Base-by-base conservation (phyloP, 2,113 vertebrate genomes). In the Mesocricetus auratus region DNA sequence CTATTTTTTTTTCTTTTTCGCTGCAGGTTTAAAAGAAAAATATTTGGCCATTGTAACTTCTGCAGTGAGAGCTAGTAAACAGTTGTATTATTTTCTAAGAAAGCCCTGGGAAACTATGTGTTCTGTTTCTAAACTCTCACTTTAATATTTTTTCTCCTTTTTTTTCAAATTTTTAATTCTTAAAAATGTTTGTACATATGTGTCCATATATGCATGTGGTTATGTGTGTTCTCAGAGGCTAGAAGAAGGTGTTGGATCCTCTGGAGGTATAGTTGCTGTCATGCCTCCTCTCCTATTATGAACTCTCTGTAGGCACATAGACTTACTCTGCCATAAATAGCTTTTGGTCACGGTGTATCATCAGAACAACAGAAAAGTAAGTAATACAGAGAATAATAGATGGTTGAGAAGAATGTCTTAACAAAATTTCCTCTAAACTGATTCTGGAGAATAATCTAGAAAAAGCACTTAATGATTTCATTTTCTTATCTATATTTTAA, bases 1-100 rank as follows among this genome's bases (percentile, higher is more conserved):
- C 96, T 97, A 97, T 95, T 96, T 91, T 98, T 95, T 96, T 91
- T 98, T 97, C 96, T 97, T 98, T 97, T 96, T 97, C 96, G 96
- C 94, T 95, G 62, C 53, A 96, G 94, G 58, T 12, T 21, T 64
- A 31, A 21, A 42, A 29, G 71, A 74, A 60, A 42, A 42, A 19
- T 74, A 56, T 87, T 71, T 87, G 45, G 33, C 36, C 53, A 17
- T 56, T 53, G 45, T 39, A 19, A 19, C 11, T 26, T 95, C 83
- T 91, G 7, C 42, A 21, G 69, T 29, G 60, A 47, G 39, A 69
- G 42, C 36, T 66, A 77, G 79, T 62, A 31, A 42, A 86, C 0
- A 16, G 10, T 10, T 82, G 7, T 22, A 33, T 58, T 71, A 53
- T 73, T 75, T 75, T 26, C 73, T 26, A 45, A 75, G 73, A 75